Conservation (phyloP, 2,888 invertebrate species). For the Aromia moschata region DNA sequence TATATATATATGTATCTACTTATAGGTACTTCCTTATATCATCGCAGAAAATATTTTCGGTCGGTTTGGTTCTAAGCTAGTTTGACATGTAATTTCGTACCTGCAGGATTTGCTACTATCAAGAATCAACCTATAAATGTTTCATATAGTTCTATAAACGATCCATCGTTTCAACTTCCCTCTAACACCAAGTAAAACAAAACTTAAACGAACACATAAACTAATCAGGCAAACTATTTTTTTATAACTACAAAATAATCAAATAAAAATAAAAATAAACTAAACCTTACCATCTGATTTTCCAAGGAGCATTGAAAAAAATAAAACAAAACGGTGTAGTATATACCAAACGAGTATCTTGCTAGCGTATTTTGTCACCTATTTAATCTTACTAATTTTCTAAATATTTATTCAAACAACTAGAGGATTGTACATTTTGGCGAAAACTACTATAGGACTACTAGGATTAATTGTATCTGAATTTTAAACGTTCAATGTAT, state of each 20-base stretch:
- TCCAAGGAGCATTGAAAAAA: conserved; percentile 62
- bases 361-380: conserved; percentile 19
- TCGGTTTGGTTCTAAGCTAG: no score
- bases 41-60: no score
- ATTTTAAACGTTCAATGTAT: no score
- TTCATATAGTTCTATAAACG: no score
- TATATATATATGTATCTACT: no score
- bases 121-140: no score
- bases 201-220: conserved; percentile 25
- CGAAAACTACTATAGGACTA: background rate
- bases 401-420: conserved; percentile 11
- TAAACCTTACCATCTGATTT: conserved; percentile 65
- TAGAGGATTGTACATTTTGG: background rate
- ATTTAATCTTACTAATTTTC: conserved; percentile 24
- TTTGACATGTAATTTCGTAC: no score
- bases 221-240: conserved; percentile 50
- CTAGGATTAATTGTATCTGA: no score
- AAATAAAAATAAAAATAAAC: conserved; percentile 49
- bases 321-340: conserved; percentile 50
- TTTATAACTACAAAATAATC: conserved; percentile 36
- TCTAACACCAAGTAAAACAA: conserved; percentile 27
- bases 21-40: no score
- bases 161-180: no score
- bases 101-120: no score
- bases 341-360: conserved; percentile 35